phyloP scores from a whole-genome alignment of 2,888 invertebrate species.

The Oscheius myriophilus region DNA sequence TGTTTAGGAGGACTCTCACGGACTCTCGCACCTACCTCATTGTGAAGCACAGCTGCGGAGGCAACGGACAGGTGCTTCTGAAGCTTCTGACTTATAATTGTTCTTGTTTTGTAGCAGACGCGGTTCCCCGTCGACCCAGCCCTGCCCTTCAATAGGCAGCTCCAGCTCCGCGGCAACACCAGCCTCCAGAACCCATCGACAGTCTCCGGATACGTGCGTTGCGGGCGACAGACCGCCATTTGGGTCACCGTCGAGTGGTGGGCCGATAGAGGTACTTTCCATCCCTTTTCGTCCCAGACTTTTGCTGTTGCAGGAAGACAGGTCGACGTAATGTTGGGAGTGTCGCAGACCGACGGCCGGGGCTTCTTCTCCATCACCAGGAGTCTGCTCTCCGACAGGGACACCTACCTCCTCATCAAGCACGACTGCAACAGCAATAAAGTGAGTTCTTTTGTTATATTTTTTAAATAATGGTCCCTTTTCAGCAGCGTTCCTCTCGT shows the following conservation, averaged over 20 bases:
- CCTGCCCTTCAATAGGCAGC: slow-evolving; percentile 8
- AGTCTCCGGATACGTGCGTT: slow-evolving; percentile 11
- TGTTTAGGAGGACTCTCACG: not conserved
- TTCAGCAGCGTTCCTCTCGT: too few species aligned
- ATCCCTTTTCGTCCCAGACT: not conserved
- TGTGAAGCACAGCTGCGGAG: not conserved
- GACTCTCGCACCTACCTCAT: slow-evolving; percentile 3
- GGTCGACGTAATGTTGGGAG: slow-evolving; percentile 1
- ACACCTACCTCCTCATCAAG: slow-evolving; percentile 2
- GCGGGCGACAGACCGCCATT: not conserved
- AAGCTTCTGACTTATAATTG: too few species aligned
- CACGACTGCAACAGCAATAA: not conserved
- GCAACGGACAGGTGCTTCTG: too few species aligned
- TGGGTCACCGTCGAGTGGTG: slow-evolving; percentile 13
- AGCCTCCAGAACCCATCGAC: too few species aligned
- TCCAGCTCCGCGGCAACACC: not conserved
- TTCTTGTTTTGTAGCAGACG: too few species aligned
- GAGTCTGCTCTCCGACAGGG: not conserved
- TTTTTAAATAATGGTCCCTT: too few species aligned
- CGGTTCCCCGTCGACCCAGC: not conserved
- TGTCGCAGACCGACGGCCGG: slow-evolving; percentile 10
- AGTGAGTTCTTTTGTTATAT: too few species aligned
- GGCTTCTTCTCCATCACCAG: slow-evolving; percentile 13
- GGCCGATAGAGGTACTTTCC: not conserved
- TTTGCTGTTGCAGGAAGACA: not conserved